Base-by-base conservation (phyloP, 2,888 invertebrate species). In the Camponotus fellah region DNA sequence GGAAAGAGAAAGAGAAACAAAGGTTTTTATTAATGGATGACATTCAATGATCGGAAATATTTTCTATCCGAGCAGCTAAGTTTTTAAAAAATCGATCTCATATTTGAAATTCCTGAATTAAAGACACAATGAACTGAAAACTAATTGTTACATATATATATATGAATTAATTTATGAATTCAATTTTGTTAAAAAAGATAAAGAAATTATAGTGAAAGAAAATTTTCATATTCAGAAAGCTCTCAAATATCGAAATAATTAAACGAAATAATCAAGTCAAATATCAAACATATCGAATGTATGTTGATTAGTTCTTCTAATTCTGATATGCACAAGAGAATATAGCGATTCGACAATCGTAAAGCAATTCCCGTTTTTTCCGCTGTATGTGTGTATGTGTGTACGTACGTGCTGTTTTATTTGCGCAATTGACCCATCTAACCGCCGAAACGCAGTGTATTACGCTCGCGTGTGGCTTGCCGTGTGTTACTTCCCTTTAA, bases 401-500 rank as follows among this genome's bases (percentile, higher is more conserved):
- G 91, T 84, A 87, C 84, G 86, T 77, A 53, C n/a, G 46, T 40
- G 43, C 43, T 81, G 71, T 75, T 66, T 62, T 62, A 71, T 87
- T 87, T 60, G 72, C 79, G 72, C 58, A 58, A 53, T 69, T 72
- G 43, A 60, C 26, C 72, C 72, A 60, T n/a, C 46, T 80, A 80
- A 80, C 79, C 79, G 64, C 71, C 64, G 65, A 69, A 81, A 66
- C 77, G 84, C 72, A 60, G 53, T 72, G 76, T 60, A 64, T 82
- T 64, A 76, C 84, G 76, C 66, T 49, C 74, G 82, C 53, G 43
- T 62, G 71, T 85, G 81, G 77, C 76, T 68, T 83, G 91, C 66
- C 72, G 87, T 90, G 85, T 85, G 86, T 80, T 88, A 65, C 65
- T 76, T 91, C 92, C 90, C 89, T 91, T 90, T 94, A 95, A 95